phyloP scores from a whole-genome alignment of 2,113 vertebrate species.

The Bufo bufo region DNA sequence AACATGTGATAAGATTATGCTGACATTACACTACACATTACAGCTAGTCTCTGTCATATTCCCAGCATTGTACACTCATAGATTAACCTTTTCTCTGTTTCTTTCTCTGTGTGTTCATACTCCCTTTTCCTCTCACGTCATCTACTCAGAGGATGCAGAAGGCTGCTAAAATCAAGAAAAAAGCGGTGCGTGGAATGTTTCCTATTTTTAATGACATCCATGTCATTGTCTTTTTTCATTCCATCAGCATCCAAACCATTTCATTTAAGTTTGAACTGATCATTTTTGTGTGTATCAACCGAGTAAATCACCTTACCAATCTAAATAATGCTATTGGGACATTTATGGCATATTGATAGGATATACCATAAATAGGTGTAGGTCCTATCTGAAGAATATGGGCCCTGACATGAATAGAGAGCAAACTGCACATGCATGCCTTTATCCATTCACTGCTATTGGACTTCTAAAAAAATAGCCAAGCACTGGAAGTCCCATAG shows the following conservation, averaged over 20 bases:
- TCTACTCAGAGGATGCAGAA: conserved; percentile 98
- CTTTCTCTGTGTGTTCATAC: conserved; percentile 53
- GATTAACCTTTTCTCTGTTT: conserved; percentile 44
- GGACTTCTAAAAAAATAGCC: too few relatives aligned
- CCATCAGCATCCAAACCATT: not conserved
- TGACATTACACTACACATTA: not conserved
- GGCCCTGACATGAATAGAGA: too few relatives aligned
- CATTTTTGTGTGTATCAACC: not conserved
- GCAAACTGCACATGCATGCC: too few relatives aligned
- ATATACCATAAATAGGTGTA: too few relatives aligned
- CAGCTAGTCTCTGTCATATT: conserved; percentile 22
- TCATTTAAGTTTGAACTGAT: not conserved
- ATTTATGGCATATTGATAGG: too few relatives aligned
- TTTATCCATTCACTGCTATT: too few relatives aligned
- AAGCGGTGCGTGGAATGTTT: conserved; percentile 93
- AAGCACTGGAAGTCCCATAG: too few relatives aligned
- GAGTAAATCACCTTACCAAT: not conserved
- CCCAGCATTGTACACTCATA: conserved; percentile 34
- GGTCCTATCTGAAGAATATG: too few relatives aligned
- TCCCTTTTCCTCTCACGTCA: conserved; percentile 71
- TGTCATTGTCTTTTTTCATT: conserved; percentile 42
- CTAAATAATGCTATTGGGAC: not conserved
- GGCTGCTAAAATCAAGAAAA: conserved; percentile 99
- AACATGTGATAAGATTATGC: not conserved
- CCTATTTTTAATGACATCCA: conserved; percentile 58